These are phyloP conservation scores for Brevimyrus niger DNA, from an alignment of 2,113 vertebrate species.

Conservation along the genomic window DNA sequence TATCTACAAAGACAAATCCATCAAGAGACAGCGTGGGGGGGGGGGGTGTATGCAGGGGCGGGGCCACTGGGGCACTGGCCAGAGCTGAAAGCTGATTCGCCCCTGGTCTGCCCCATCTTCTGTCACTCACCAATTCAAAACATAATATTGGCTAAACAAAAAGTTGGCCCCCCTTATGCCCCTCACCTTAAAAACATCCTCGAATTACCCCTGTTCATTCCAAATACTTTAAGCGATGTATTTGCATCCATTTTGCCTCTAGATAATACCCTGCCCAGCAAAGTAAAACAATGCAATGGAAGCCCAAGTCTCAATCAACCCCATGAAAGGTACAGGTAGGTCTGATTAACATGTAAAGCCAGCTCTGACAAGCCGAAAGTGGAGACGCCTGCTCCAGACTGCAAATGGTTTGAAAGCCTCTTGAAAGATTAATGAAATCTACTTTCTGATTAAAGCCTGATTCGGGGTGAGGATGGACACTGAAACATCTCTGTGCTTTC, in stretches of 20 bases:
- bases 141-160: not conserved
- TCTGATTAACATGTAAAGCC: not conserved
- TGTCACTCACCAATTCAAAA: not conserved
- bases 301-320: not conserved
- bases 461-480: not conserved
- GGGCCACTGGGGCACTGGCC: not conserved
- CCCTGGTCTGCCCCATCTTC: not conserved
- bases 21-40: not conserved
- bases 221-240: not conserved
- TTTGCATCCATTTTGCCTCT: not conserved
- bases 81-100: not conserved
- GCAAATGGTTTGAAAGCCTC: not conserved
- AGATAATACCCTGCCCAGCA: not conserved
- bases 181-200: not conserved
- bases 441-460: not conserved
- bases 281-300: not conserved
- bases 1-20: not conserved
- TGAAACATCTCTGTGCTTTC: not conserved
- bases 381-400: not conserved
- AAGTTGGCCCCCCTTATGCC: not conserved
- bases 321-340: not conserved
- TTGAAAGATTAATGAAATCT: slow-evolving; percentile 10
- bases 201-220: not conserved
- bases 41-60: not conserved
- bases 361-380: not conserved